Percentiles rank a stretch among this genome's conserved stretches.
phyloP scores from a whole-genome alignment of 37 sponge, comb jelly and placozoan genomes.

The Cladorhizidae sp. region DNA sequence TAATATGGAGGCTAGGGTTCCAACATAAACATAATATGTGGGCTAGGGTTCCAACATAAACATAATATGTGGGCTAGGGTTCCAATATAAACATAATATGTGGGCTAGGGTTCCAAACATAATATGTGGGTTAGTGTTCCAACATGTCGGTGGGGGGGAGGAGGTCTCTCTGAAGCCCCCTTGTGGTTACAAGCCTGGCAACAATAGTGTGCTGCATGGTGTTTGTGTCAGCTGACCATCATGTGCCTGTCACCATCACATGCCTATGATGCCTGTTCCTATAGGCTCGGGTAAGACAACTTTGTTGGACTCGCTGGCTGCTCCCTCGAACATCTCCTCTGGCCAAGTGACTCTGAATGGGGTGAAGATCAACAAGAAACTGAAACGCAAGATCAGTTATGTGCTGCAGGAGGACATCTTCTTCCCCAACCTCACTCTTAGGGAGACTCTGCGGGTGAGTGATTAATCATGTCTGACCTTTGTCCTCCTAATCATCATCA shows the following conservation, averaged over 20 bases:
- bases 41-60: too few relatives aligned
- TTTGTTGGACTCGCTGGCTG: conserved; percentile 77
- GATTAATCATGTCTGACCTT: background rate
- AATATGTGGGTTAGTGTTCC: too few relatives aligned
- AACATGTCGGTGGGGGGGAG: too few relatives aligned
- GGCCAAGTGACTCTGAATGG: conserved; percentile 64
- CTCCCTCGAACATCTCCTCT: conserved; percentile 19
- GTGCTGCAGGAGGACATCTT: conserved; percentile 87
- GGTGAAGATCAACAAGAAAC: conserved; percentile 48
- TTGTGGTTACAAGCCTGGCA: too few relatives aligned
- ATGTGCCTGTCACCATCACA: background rate
- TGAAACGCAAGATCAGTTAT: conserved; percentile 68
- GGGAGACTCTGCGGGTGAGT: conserved; percentile 66
- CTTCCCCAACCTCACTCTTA: conserved; percentile 80
- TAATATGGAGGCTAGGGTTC: too few relatives aligned
- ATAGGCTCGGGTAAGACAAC: conserved; percentile 88
- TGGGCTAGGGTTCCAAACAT: too few relatives aligned
- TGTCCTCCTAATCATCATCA: background rate
- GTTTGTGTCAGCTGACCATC: background rate
- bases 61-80: too few relatives aligned
- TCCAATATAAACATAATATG: too few relatives aligned
- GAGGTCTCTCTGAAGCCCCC: too few relatives aligned
- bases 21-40: too few relatives aligned
- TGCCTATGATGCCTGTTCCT: background rate
- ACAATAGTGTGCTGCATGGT: too few relatives aligned